Percentiles rank a stretch among this genome's conserved stretches.
phyloP scores from a whole-genome alignment of 2,797 vertebrate species.

The Acrossocheilus fasciatus region DNA sequence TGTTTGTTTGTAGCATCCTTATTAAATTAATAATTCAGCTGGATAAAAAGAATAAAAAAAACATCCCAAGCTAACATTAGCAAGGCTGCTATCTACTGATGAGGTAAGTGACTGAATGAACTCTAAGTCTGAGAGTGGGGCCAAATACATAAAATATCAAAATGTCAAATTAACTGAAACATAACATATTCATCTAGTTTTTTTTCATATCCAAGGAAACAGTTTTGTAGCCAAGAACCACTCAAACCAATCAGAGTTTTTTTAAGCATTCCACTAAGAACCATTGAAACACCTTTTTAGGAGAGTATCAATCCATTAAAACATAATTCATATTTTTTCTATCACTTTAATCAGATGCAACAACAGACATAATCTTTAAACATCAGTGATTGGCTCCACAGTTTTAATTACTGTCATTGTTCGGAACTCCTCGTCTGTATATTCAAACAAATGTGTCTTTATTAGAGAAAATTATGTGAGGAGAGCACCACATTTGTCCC shows the following conservation, averaged over 20 bases:
- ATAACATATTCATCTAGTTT: no score
- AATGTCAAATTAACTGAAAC: neutral
- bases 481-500: slow-evolving; percentile 50
- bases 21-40: neutral
- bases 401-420: slow-evolving; percentile 42
- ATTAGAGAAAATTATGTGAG: slow-evolving; percentile 41
- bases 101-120: neutral
- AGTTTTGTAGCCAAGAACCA: neutral
- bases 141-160: neutral
- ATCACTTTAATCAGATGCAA: slow-evolving; percentile 7
- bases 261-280: neutral
- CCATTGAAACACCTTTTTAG: neutral
- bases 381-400: slow-evolving; percentile 15
- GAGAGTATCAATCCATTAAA: slow-evolving; percentile 16
- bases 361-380: neutral
- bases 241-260: neutral
- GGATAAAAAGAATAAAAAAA: neutral
- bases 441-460: slow-evolving; percentile 50
- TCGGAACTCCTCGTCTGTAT: slow-evolving; percentile 24
- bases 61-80: neutral
- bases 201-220: neutral
- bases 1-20: neutral
- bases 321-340: neutral
- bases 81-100: neutral
- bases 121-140: neutral